Evolutionary conservation across 2,113 vertebrate species (phyloP).

Genomic region (Lepus europaeus): DNA sequence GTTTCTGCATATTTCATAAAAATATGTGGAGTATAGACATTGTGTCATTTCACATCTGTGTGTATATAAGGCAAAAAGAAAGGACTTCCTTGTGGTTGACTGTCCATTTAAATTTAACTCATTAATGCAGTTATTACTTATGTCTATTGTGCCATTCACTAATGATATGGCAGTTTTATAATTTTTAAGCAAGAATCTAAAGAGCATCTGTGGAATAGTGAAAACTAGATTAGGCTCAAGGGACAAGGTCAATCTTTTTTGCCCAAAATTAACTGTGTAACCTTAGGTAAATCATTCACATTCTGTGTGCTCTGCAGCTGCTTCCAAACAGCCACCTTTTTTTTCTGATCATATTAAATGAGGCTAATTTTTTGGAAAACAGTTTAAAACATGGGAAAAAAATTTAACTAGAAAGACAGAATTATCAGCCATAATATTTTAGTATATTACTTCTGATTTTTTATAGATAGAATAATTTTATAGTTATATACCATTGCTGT

Average conservation of each 20-base stretch:
- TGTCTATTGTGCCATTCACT: background rate
- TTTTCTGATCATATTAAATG: background rate
- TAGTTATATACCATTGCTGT: background rate
- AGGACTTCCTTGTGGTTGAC: background rate
- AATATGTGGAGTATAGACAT: conserved; percentile 13
- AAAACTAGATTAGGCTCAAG: background rate
- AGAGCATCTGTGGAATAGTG: background rate
- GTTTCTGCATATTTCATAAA: conserved; percentile 59
- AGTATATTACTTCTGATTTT: conserved; percentile 2
- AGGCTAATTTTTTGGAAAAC: background rate
- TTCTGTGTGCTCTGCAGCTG: background rate
- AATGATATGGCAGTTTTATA: conserved; percentile 24
- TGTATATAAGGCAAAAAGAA: conserved; percentile 6
- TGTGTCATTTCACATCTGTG: background rate
- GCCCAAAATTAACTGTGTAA: background rate
- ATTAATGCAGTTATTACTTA: background rate
- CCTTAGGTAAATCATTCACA: conserved; percentile 32
- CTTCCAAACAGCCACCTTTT: background rate
- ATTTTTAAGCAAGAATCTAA: conserved; percentile 15
- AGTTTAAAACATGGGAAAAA: conserved; percentile 10
- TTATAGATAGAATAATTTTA: background rate
- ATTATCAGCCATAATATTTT: background rate
- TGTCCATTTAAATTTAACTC: conserved; percentile 16
- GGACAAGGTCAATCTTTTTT: background rate
- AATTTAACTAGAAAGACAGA: background rate